phyloP scores from a whole-genome alignment of 2,888 invertebrate genomes.

The Diadegma fenestrale region DNA sequence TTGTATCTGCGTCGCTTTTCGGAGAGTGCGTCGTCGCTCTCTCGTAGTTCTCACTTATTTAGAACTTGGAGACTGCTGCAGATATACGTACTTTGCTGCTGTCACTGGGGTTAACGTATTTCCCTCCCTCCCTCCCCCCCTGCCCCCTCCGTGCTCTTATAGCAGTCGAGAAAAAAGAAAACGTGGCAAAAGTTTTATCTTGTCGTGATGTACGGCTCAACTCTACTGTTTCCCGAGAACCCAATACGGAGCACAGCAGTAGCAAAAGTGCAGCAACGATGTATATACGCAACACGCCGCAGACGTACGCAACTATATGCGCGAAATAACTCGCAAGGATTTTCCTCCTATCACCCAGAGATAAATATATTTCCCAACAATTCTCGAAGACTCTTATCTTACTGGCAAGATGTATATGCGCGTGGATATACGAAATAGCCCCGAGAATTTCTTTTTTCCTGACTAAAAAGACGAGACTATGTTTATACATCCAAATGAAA shows the following conservation, averaged over 20 bases:
- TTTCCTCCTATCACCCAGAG: conserved; percentile 67
- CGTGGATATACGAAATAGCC: conserved; percentile 34
- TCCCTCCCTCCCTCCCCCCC: conserved; percentile 46
- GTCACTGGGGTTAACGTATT: conserved; percentile 65
- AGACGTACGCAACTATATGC: background rate
- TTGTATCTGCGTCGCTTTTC: conserved; percentile 41
- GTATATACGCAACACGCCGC: background rate
- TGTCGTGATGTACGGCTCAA: conserved; percentile 71
- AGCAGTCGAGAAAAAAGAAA: conserved; percentile 51
- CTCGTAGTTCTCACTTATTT: conserved; percentile 64
- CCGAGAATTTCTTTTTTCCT: conserved; percentile 46
- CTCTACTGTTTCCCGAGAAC: conserved; percentile 68
- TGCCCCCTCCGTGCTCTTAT: conserved; percentile 29
- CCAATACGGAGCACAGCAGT: conserved; percentile 67
- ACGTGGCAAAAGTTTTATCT: conserved; percentile 72
- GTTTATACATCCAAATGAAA: background rate
- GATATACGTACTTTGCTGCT: conserved; percentile 50
- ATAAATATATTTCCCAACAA: conserved; percentile 71
- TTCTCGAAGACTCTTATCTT: conserved; percentile 69
- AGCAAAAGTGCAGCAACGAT: conserved; percentile 40
- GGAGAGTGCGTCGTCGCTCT: conserved; percentile 51
- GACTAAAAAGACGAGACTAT: conserved; percentile 19
- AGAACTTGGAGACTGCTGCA: conserved; percentile 63
- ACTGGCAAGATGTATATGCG: conserved; percentile 64
- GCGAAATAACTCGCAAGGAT: conserved; percentile 60